Percentiles rank a stretch among this genome's conserved stretches.
Evolutionary conservation across 2,113 vertebrate species (phyloP).

Genomic region (Psephotus haematonotus): DNA sequence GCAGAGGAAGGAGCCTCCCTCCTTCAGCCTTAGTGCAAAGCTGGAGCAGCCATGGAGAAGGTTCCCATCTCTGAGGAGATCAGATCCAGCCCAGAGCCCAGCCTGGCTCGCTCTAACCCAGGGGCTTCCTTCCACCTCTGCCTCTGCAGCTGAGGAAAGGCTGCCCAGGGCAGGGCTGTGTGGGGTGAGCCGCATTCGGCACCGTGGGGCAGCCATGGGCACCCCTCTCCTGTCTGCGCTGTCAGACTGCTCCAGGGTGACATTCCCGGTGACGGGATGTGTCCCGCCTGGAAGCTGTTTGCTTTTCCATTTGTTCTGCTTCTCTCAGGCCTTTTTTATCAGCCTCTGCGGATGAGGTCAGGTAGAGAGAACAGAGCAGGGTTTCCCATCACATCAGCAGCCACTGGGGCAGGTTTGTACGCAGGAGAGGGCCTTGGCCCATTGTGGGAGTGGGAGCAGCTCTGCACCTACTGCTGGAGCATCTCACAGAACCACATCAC

Average conservation of each 20-base stretch:
- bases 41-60: neutral
- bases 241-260: neutral
- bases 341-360: neutral
- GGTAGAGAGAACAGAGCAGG: neutral
- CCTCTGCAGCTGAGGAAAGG: neutral
- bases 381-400: neutral
- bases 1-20: neutral
- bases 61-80: neutral
- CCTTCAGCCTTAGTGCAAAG: neutral
- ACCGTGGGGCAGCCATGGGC: neutral
- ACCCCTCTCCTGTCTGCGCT: neutral
- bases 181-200: rapidly evolving
- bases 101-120: neutral
- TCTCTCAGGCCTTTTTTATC: neutral
- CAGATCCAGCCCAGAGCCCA: neutral
- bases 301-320: slow-evolving; percentile 16
- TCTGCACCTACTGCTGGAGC: neutral
- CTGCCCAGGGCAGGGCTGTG: neutral
- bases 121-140: neutral
- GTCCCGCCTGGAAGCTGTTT: slow-evolving; percentile 6
- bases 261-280: neutral
- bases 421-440: neutral
- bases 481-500: neutral
- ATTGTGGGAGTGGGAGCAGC: neutral
- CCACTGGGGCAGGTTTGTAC: neutral